Evolutionary conservation across 2,113 vertebrate species (phyloP), one percentile per base, ranked within the genome.

Genomic region (Zapus hudsonius): DNA sequence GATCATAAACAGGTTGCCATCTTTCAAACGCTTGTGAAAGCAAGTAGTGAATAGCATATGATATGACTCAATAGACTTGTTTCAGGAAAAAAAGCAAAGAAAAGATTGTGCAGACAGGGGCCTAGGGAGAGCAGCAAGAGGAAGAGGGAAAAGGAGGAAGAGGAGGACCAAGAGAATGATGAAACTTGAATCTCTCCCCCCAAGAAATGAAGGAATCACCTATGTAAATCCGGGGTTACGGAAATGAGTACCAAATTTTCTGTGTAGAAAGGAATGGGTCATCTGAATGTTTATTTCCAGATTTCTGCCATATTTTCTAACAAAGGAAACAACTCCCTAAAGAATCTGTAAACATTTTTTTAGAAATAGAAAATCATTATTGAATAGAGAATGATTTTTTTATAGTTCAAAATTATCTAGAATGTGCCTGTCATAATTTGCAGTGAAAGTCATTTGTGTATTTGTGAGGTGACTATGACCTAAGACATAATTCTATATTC

Each of bases 11-110:
- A 94, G 93, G 83, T 92, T 93, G 95, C 91, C 19, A 0, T 88
- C 47, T 82, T 84, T 96, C 93, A 87, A 75, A 94, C 95, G 94
- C 85, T 91, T 91, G 87, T 94, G 94, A 94, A 91, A 85, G 67
- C 0, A 16, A 91, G 70, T 42, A 89, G 88, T 96, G 94, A 95
- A 87, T 92, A 89, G 69, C 87, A 84, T 94, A 94, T 92, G 93
- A 90, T 88, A 47, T 29, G 40, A 85, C n/a, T 80, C 66, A 67
- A 44, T 75, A 55, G 81, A 79, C 92, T 82, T 84, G 16, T 91
- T 94, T 93, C 57, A 89, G n/a, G 70, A 29, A 84, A 93, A 92
- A n/a, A 86, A 12, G 70, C 61, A 80, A 74, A 87, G 72, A 81
- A 86, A 61, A 84, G 22, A 13, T 38, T 20, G 10, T 73, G 0